Conservation (phyloP, 1,140 invertebrate species). For the Aphelinus certus region DNA sequence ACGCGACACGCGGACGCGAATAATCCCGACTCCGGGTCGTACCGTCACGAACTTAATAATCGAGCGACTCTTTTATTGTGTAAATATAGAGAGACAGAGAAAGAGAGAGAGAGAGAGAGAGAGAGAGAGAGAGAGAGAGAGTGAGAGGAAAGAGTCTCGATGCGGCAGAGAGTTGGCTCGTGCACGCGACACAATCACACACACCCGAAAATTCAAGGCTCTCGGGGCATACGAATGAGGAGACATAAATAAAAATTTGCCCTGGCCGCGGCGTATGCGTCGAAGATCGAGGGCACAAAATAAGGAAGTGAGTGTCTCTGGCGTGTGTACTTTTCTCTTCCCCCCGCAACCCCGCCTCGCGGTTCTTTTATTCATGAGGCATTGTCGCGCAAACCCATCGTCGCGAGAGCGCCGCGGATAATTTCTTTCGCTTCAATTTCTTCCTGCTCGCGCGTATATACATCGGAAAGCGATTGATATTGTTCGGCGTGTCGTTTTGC, state of each 20-base stretch:
- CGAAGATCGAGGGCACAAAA: constrained; percentile 9
- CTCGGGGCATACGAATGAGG: not conserved
- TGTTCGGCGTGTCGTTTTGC: no score
- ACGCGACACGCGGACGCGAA: no score
- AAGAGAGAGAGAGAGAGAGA: no score
- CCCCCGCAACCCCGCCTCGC: not conserved
- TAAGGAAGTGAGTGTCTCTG: not conserved
- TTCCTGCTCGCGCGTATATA: not conserved
- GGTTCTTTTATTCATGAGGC: constrained; percentile 20
- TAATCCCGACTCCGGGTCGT: no score
- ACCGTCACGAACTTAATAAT: no score
- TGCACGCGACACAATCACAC: not conserved
- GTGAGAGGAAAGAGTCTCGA: no score
- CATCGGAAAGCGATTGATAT: no score
- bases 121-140: no score
- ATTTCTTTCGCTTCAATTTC: not conserved
- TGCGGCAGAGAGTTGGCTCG: no score
- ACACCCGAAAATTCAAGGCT: not conserved
- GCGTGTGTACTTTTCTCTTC: not conserved
- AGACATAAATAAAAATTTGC: not conserved
- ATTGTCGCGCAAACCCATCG: constrained; percentile 8
- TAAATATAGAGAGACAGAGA: no score
- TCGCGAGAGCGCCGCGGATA: not conserved
- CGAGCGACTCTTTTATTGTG: no score
- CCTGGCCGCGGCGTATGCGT: not conserved